Evolutionary conservation across 2,113 vertebrate species (phyloP), one percentile per base, ranked within the genome.

Genomic region (Sigmodon hispidus): DNA sequence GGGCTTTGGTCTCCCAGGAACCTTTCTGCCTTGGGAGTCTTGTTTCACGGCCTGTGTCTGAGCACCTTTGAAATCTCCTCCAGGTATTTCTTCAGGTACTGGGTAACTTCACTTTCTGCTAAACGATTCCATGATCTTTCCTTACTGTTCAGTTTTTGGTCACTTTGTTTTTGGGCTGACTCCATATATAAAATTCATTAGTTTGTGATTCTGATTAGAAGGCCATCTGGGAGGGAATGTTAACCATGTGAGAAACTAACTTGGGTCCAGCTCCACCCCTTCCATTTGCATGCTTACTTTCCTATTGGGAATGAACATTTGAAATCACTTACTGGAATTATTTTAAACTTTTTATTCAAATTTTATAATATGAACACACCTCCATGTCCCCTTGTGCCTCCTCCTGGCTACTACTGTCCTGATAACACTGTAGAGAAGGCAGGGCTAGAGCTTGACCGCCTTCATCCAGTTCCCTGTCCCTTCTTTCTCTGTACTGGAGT

Each of bases 31-130:
- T 89, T 19, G 15, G 31, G 75, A 63, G 34, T 55, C 85, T 94
- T 96, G 83, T 89, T 89, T 87, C 67, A 45, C 79, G 55, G 52
- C n/a, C 7, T 84, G 7, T 48, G 29, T 91, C 92, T 79, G 72
- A 89, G 36, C 48, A 19, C 26, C 48, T 22, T 92, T 45, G 59
- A 40, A 88, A 83, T 50, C 67, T 93, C 11, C 70, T 84, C 24
- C 15, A 26, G 15, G 26, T 19, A 36, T 79, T 83, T 73, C 89
- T 94, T 89, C 69, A 93, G 67, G 26, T 89, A 48, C 50, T 87
- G 57, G 29, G 61, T 40, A 69, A 22, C 89, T 94, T 94, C 65
- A 55, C 94, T 94, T 96, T 84, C 76, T 90, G 43, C 87, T 77
- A 79, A 96, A 45, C 22, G 17, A 80, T 40, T 94, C 36, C 40